Base-by-base conservation (phyloP, 2,113 vertebrate genomes). In the Empidonax alnorum region DNA sequence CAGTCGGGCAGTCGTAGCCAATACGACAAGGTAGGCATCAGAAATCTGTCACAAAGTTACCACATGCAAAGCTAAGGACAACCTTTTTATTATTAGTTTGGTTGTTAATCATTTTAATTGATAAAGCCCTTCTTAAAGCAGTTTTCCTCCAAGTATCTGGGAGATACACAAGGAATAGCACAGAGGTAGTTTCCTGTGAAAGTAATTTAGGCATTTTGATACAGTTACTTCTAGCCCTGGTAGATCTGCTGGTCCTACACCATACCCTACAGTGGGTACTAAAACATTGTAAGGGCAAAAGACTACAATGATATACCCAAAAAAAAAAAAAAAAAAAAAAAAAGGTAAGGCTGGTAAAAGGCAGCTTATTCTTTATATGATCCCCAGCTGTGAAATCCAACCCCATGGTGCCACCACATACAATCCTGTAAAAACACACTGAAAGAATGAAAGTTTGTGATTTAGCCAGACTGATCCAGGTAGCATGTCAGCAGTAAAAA, bases 321-420 rank as follows among this genome's bases (percentile, higher is more conserved):
- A 5, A 47, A 47, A 19, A 39, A 47, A 67, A 30, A 25, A 28
- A 1, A 6, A 9, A 17, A 49, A 18, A 15, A 27, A 52, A 58
- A 63, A 7, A 22, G 3, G 2, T 4, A 61, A 76, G 33, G 27
- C 75, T 92, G 53, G 72, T 81, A 92, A 78, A 91, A 95, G 35
- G 56, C 47, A 89, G 47, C 50, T 88, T 85, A 73, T 47, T 88
- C 41, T 89, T 92, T 80, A 66, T 85, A 42, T 46, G 75, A 90
- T 76, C 31, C n/a, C 63, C 63, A 85, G 69, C 78, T 93, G 85
- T 73, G 87, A 93, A 96, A 94, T 73, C 50, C 88, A 83, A 86
- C 47, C 14, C 49, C 35, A 9, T 30, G 50, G 76, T 94, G 86
- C 79, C 85, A 96, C 87, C 83, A 62, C 15, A 33, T 20, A 85